Evolutionary conservation across 1,140 invertebrate species (phyloP), one percentile per base, ranked within the genome.

Genomic region (Spodoptera frugiperda): DNA sequence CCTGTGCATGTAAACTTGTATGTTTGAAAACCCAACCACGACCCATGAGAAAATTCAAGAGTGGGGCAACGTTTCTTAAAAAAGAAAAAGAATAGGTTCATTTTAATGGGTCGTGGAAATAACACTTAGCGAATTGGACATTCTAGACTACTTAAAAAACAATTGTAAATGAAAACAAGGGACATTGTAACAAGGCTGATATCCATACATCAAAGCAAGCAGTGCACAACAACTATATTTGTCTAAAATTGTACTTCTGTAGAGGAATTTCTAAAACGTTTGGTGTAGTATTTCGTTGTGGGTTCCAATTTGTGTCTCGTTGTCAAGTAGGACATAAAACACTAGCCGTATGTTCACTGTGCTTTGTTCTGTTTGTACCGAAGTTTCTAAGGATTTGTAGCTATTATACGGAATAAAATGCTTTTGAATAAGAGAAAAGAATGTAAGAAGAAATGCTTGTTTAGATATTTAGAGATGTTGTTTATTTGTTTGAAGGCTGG

Each of bases 271-370:
- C 67, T 51, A 48, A 67, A 70, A 70, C 49, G 51, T 54, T 48
- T 70, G 67, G 33, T 53, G 39, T 70, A 54, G 30, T 63, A 51
- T 70, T 53, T 70, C 49, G n/a, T 30, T 54, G 49, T 70, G 67
- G 49, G 30, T 53, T 19, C 67, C 67, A 70, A 70, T 70, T 70
- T 54, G 67, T 70, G 67, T 70, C 67, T 70, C 30, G 49, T 51
- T 70, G 67, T 70, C 67, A 54, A 53, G 21, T 53, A 55, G 67
- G 49, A 70, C 67, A 54, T 70, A 70, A 54, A 53, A 70, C 49
- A 70, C 67, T 54, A 25, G 67, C 67, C 49, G 59, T 70, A 25
- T 70, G 49, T 33, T 51, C 49, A 53, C 39, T 53, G 49, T 70
- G 49, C 67, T 70, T 51, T 54, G 46, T 67, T 67, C 63, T 67